phyloP scores from a whole-genome alignment of 2,113 vertebrate species.

The Hyaena hyaena region DNA sequence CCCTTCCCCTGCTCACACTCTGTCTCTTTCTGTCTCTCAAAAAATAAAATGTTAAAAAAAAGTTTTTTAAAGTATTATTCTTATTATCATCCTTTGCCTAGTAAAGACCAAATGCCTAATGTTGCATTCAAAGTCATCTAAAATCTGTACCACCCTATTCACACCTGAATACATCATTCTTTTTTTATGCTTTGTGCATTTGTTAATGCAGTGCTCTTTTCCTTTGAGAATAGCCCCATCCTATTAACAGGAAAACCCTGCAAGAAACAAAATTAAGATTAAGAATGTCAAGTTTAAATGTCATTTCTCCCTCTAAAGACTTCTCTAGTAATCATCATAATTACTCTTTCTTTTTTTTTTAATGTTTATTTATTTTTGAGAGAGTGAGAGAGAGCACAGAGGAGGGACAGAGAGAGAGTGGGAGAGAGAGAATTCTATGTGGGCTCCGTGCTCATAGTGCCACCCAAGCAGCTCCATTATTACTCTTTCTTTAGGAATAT shows the following conservation, averaged over 20 bases:
- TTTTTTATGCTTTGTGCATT: neutral
- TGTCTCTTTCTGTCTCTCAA: too few species aligned
- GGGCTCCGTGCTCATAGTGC: too few species aligned
- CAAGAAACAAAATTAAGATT: neutral
- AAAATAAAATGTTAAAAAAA: too few species aligned
- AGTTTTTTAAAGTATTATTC: neutral
- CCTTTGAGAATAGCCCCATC: neutral
- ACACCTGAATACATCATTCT: neutral
- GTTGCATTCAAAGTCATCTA: neutral
- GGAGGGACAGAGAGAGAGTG: too few species aligned
- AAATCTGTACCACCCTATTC: neutral
- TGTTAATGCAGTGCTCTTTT: neutral
- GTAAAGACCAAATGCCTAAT: neutral
- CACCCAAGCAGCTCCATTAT: neutral
- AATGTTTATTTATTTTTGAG: too few species aligned
- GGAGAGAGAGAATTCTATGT: too few species aligned
- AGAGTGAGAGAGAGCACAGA: too few species aligned
- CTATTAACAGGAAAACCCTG: neutral
- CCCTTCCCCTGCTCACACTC: too few species aligned
- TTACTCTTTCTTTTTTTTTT: neutral
- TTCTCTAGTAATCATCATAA: neutral
- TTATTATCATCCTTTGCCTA: slow-evolving; percentile 10
- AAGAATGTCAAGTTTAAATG: neutral
- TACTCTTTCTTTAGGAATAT: slow-evolving; percentile 8
- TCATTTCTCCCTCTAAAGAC: neutral